A percentile compares a stretch with the other conserved stretches of the same genome.
These are phyloP conservation scores for Eurystomus glaucurus DNA, from an alignment of 2,797 vertebrate species.

Conservation along the genomic window DNA sequence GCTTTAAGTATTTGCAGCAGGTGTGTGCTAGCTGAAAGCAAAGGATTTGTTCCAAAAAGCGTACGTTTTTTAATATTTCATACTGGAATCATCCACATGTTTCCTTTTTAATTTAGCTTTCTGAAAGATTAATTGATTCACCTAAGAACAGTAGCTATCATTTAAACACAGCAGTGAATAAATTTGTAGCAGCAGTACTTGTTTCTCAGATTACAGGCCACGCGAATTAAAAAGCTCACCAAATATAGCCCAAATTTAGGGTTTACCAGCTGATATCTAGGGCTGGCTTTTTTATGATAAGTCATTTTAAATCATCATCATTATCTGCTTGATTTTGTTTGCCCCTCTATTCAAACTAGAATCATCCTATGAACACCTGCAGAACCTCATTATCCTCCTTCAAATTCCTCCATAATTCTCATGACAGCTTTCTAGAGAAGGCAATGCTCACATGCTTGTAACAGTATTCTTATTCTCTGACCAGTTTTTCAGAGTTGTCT, in stretches of 20 bases:
- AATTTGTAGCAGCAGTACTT: neutral
- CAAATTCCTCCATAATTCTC: neutral
- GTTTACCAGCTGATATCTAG: neutral
- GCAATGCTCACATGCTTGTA: neutral
- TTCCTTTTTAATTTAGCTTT: neutral
- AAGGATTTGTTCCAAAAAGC: neutral
- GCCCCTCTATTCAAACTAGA: neutral
- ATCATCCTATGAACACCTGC: neutral
- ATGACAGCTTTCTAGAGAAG: neutral
- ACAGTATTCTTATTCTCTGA: neutral
- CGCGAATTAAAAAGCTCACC: neutral
- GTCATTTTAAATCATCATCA: neutral
- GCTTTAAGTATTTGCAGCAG: neutral
- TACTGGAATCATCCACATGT: neutral
- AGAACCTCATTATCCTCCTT: neutral
- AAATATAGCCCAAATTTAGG: neutral
- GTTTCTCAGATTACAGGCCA: neutral
- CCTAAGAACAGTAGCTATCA: neutral
- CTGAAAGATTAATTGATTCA: neutral
- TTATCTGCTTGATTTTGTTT: neutral
- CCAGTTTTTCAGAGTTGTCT: neutral
- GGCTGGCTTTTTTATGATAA: neutral
- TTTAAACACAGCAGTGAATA: neutral
- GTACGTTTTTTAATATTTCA: neutral
- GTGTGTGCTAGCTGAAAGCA: neutral